These are phyloP conservation scores for Limenitis arthemis DNA, from an alignment of 2,888 invertebrate species.

Conservation along the genomic window DNA sequence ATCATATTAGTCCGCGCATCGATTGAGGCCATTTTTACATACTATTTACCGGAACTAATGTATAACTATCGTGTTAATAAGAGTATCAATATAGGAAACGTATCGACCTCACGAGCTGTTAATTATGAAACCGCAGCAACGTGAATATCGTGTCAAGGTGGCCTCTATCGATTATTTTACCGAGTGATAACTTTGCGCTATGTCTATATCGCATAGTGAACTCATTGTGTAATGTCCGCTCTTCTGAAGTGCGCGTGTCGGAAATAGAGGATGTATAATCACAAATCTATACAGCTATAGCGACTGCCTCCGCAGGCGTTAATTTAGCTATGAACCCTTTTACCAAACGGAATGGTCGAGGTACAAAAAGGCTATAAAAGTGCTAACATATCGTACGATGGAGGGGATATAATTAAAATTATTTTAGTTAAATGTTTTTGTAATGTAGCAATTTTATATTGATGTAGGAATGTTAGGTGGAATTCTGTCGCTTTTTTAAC, in stretches of 20 bases:
- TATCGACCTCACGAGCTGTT: constrained; percentile 23
- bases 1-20: constrained; percentile 5
- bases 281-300: constrained; percentile 8
- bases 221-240: constrained; percentile 14
- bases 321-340: constrained; percentile 57
- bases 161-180: constrained; percentile 33
- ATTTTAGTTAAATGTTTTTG: constrained; percentile 67
- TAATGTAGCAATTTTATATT: constrained; percentile 61
- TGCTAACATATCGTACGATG: constrained; percentile 65
- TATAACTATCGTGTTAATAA: not conserved
- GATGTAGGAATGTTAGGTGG: constrained; percentile 50
- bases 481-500: constrained; percentile 45
- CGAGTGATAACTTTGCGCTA: constrained; percentile 33
- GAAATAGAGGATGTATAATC: constrained; percentile 18
- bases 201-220: constrained; percentile 39
- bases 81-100: constrained; percentile 9
- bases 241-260: not conserved
- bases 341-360: constrained; percentile 34
- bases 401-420: constrained; percentile 45
- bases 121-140: constrained; percentile 26
- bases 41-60: constrained; percentile 15
- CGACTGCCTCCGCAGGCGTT: constrained; percentile 10
- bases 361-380: constrained; percentile 27
- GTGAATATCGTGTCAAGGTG: constrained; percentile 39
- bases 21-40: constrained; percentile 17